These are phyloP conservation scores for Sturnira hondurensis DNA, from an alignment of 2,113 vertebrate species.

Conservation along the genomic window DNA sequence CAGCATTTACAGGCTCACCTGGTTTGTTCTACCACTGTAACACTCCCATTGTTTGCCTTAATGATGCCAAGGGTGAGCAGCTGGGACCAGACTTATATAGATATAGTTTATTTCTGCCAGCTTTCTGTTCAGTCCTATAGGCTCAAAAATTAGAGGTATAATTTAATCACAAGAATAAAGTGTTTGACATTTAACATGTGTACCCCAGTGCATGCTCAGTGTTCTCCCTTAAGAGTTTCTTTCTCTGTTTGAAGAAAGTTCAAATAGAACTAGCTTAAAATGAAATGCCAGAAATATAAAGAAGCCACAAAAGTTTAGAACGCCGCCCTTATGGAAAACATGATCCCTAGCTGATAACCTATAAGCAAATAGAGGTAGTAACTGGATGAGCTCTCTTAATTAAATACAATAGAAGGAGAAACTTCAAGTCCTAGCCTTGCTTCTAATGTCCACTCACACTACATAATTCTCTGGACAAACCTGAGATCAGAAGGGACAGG, in stretches of 20 bases:
- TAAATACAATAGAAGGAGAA: background rate
- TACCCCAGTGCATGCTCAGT: background rate
- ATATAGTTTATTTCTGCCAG: background rate
- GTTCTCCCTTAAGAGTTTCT: background rate
- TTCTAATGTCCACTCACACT: constrained; percentile 35
- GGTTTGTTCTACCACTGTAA: background rate
- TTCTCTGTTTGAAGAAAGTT: background rate
- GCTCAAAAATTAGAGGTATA: constrained; percentile 10
- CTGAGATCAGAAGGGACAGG: constrained; percentile 63
- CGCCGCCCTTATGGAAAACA: background rate
- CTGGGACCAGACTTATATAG: background rate
- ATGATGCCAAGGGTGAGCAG: background rate
- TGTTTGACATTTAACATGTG: background rate
- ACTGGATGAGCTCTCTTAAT: constrained; percentile 18
- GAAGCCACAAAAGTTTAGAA: background rate
- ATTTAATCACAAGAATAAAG: background rate
- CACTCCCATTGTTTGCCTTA: background rate
- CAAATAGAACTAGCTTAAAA: background rate
- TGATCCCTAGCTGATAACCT: background rate
- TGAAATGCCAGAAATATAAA: constrained; percentile 19
- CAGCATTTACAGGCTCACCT: background rate
- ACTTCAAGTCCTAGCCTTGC: background rate
- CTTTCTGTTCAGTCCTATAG: background rate
- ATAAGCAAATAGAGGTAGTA: background rate
- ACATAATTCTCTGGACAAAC: constrained; percentile 69